phyloP scores from a whole-genome alignment of 2,113 vertebrate genomes.

The Ranitomeya imitator region DNA sequence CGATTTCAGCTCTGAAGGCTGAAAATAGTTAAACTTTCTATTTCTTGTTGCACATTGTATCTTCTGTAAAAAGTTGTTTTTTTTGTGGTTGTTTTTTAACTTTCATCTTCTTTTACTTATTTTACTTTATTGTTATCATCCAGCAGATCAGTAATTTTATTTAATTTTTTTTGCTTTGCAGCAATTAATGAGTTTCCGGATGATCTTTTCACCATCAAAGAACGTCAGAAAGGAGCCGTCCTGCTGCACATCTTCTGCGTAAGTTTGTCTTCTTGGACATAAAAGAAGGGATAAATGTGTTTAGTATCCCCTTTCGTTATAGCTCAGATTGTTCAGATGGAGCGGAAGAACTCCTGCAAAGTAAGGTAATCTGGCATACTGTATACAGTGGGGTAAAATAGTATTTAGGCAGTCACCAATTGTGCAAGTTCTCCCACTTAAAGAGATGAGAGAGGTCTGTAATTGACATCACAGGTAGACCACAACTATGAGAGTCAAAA shows the following conservation, averaged over 20 bases:
- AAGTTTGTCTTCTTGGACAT: conserved; percentile 66
- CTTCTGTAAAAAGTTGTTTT: too few relatives aligned
- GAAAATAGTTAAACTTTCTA: neutral
- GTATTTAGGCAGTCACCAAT: too few relatives aligned
- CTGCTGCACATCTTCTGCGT: conserved; percentile 90
- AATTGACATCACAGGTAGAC: too few relatives aligned
- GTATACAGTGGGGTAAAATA: too few relatives aligned
- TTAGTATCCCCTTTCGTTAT: too few relatives aligned
- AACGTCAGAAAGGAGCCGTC: conserved; percentile 85
- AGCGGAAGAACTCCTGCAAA: too few relatives aligned
- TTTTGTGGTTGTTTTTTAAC: neutral
- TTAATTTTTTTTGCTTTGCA: conserved; percentile 65
- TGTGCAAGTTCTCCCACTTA: too few relatives aligned
- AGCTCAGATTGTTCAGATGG: too few relatives aligned
- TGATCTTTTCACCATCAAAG: conserved; percentile 87
- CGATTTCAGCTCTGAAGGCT: neutral
- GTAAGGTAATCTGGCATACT: too few relatives aligned
- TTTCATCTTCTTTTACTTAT: too few relatives aligned
- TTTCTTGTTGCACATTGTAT: neutral
- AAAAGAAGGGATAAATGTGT: neutral
- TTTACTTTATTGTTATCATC: neutral
- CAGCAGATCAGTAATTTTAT: neutral
- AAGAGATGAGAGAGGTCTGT: too few relatives aligned
- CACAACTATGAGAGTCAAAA: too few relatives aligned
- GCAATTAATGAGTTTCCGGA: conserved; percentile 93